phyloP scores from a whole-genome alignment of 2,113 vertebrate species.

The Mystacornis crossleyi region DNA sequence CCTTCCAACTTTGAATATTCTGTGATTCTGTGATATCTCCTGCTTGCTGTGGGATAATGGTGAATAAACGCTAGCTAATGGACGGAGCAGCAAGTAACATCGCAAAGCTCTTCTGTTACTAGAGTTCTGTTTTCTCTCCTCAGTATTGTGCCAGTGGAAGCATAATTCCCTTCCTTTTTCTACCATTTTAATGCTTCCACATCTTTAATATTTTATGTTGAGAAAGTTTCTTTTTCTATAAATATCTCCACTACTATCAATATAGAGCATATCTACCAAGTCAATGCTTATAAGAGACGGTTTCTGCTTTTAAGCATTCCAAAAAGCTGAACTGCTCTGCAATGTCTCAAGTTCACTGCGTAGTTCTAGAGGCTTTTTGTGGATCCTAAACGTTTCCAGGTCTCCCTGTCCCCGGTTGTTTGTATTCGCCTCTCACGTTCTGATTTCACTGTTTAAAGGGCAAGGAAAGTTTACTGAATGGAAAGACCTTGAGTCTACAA shows the following conservation, averaged over 20 bases:
- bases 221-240: background rate
- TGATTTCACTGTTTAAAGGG: slow-evolving; percentile 59
- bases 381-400: slow-evolving; percentile 16
- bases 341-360: background rate
- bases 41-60: background rate
- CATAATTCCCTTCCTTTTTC: background rate
- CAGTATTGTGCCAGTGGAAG: background rate
- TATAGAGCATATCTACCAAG: background rate
- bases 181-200: background rate
- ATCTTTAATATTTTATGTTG: background rate
- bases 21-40: background rate
- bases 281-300: background rate
- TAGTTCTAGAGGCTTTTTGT: background rate
- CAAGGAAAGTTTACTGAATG: slow-evolving; percentile 55
- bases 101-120: background rate
- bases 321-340: background rate
- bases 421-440: slow-evolving; percentile 9
- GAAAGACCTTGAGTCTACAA: slow-evolving; percentile 43
- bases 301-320: background rate
- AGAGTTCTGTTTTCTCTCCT: background rate
- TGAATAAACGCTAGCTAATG: background rate
- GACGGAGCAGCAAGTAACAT: background rate
- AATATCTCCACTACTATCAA: background rate
- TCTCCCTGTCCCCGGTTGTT: background rate
- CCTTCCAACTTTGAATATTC: background rate